A percentile compares a stretch with the other conserved stretches of the same genome.
These are phyloP conservation scores for Atopsyche davidsoni DNA, from an alignment of 1,140 invertebrate species.

Conservation along the genomic window DNA sequence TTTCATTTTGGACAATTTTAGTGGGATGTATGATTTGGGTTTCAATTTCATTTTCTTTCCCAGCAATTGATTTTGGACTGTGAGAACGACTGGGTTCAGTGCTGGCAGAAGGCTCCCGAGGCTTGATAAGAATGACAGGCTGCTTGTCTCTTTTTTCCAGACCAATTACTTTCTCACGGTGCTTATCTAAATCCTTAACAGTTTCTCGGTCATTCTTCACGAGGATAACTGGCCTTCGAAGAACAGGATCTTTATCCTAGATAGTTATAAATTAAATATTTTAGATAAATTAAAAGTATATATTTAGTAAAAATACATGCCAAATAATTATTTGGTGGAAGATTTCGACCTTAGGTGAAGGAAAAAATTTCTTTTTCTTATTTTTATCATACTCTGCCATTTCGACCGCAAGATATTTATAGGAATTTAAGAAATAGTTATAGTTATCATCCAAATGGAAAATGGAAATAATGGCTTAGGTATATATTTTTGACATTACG, in stretches of 20 bases:
- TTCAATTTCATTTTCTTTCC: slow-evolving; percentile 34
- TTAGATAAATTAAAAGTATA: no score
- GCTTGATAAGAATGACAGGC: slow-evolving; percentile 45
- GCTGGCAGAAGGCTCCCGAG: slow-evolving; percentile 41
- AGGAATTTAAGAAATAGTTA: no score
- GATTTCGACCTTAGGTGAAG: slow-evolving; percentile 37
- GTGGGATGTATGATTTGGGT: slow-evolving; percentile 35
- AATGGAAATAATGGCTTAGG: no score
- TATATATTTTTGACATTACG: no score
- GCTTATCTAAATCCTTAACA: slow-evolving; percentile 35
- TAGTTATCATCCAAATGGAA: no score
- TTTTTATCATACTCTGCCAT: slow-evolving; percentile 31
- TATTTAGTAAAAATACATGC: no score
- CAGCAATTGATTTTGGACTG: slow-evolving; percentile 36
- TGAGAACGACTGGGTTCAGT: slow-evolving; percentile 36
- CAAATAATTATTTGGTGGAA: no score
- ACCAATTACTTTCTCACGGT: slow-evolving; percentile 4
- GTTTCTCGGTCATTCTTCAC: slow-evolving; percentile 42
- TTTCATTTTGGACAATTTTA: slow-evolving; percentile 47
- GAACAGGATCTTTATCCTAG: slow-evolving; percentile 36
- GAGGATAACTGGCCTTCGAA: slow-evolving; percentile 41
- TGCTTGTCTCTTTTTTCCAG: slow-evolving; percentile 41
- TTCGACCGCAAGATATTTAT: no score
- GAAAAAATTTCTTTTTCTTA: slow-evolving; percentile 43
- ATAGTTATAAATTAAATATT: slow-evolving; percentile 8